A percentile compares a stretch with the other conserved stretches of the same genome.
These are phyloP conservation scores for Amblyopsis hoosieri DNA, from an alignment of 2,797 vertebrate species.

Conservation along the genomic window DNA sequence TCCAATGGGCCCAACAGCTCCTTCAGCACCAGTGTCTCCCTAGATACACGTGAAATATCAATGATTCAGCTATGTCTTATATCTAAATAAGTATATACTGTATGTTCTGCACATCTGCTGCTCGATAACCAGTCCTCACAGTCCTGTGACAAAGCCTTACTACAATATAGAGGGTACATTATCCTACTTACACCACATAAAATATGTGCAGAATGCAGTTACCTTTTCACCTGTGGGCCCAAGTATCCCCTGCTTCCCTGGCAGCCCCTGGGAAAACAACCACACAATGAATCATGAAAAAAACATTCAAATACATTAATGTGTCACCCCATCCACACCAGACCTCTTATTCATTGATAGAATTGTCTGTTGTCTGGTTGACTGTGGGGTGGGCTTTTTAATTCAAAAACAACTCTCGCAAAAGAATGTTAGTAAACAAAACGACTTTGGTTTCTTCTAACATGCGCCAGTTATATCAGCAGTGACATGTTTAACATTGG, in stretches of 20 bases:
- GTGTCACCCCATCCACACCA: background rate
- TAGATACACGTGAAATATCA: constrained; percentile 37
- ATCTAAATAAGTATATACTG: background rate
- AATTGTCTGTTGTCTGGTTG: background rate
- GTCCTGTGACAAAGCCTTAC: background rate
- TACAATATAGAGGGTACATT: constrained; percentile 14
- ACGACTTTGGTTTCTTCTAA: background rate
- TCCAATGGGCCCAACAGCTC: constrained; percentile 72
- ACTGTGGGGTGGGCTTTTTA: background rate
- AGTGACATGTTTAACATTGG: background rate
- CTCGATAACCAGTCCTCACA: too few relatives aligned
- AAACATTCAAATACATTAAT: constrained; percentile 3
- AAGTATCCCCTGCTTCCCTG: constrained; percentile 74
- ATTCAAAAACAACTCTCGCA: background rate
- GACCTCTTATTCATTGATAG: background rate
- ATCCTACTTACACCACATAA: constrained; percentile 2
- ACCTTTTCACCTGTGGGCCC: constrained; percentile 77
- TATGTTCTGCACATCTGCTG: background rate
- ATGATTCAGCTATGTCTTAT: constrained; percentile 1
- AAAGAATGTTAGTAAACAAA: background rate
- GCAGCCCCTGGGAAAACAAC: constrained; percentile 71
- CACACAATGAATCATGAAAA: constrained; percentile 9
- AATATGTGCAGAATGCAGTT: constrained; percentile 24
- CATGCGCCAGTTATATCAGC: background rate
- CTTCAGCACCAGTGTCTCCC: constrained; percentile 74